Conservation (phyloP, 1,140 invertebrate species). For the Coptotermes formosanus region DNA sequence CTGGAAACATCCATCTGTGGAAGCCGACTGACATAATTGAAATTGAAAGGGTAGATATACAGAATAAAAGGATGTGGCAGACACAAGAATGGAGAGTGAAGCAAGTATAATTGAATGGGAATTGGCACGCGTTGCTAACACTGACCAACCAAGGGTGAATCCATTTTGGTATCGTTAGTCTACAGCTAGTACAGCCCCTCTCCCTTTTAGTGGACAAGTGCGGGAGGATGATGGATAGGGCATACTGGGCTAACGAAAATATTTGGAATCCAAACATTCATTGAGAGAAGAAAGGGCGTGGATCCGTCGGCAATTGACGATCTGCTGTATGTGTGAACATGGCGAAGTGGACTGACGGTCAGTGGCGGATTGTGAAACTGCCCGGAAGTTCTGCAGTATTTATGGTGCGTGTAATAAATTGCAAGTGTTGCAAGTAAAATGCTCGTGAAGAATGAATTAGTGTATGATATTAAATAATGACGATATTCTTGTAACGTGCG, state of each 20-base stretch:
- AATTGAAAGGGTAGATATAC: neutral
- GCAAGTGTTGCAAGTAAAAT: too few species aligned
- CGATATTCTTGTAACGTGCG: too few species aligned
- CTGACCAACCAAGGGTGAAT: neutral
- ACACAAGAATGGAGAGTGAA: neutral
- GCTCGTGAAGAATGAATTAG: too few species aligned
- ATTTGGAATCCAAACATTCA: neutral
- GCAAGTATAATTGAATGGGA: neutral
- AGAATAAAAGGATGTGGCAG: slow-evolving; percentile 14
- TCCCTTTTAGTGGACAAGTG: neutral
- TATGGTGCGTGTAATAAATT: too few species aligned
- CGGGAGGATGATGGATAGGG: neutral
- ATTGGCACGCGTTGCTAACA: neutral
- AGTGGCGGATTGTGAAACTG: too few species aligned
- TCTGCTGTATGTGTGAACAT: neutral
- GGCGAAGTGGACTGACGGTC: too few species aligned
- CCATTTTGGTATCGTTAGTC: neutral
- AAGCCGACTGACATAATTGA: neutral
- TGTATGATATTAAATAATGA: too few species aligned
- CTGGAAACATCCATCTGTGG: neutral
- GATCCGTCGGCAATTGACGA: neutral
- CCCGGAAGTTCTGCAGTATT: too few species aligned
- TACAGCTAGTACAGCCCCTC: neutral
- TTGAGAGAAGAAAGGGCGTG: neutral
- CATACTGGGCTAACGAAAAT: neutral